These are phyloP conservation scores for Prosapia bicincta DNA, from an alignment of 2,888 invertebrate genomes.

Conservation along the genomic window DNA sequence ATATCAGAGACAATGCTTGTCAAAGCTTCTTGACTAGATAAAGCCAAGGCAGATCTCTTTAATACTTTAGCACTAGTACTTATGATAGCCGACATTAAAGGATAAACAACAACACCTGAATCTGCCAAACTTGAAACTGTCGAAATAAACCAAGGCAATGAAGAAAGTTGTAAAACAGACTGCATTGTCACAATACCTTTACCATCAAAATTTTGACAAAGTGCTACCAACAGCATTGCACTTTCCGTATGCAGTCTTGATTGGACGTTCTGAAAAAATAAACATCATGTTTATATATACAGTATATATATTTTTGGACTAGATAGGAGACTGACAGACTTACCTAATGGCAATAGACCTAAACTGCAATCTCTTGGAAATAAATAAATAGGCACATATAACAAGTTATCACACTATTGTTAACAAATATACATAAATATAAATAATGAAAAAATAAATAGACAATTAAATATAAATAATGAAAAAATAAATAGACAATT, in stretches of 20 bases:
- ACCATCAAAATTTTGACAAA: slow-evolving; percentile 51
- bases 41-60: neutral
- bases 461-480: no score
- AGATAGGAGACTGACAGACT: no score
- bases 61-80: slow-evolving; percentile 3
- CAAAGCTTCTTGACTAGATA: neutral
- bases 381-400: no score
- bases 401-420: no score
- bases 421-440: no score
- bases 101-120: slow-evolving; percentile 29
- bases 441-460: no score
- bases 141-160: slow-evolving; percentile 31
- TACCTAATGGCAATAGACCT: no score
- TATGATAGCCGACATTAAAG: slow-evolving; percentile 28
- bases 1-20: slow-evolving; percentile 55
- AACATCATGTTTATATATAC: no score
- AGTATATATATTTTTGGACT: no score
- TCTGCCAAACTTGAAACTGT: slow-evolving; percentile 24
- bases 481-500: no score
- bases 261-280: slow-evolving; percentile 46
- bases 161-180: slow-evolving; percentile 16
- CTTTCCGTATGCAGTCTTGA: slow-evolving; percentile 60
- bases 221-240: slow-evolving; percentile 61
- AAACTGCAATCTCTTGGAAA: no score
- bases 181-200: slow-evolving; percentile 23